phyloP scores from a whole-genome alignment of 1,140 invertebrate genomes.

The Lineus longissimus region DNA sequence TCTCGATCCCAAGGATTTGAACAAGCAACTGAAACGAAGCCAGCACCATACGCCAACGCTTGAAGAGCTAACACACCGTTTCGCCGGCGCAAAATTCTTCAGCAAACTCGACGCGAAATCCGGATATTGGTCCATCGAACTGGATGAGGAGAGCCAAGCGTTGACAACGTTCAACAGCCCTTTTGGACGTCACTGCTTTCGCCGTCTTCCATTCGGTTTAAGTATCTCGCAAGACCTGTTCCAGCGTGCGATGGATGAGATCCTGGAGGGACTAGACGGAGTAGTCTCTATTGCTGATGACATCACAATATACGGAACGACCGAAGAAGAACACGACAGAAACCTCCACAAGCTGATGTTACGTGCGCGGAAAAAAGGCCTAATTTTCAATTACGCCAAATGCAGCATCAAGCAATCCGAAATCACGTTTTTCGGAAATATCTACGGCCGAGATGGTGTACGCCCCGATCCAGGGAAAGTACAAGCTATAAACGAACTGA shows the following conservation, averaged over 20 bases:
- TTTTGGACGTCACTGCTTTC: too few species aligned
- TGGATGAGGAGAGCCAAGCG: constrained; percentile 25
- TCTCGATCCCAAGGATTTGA: constrained; percentile 22
- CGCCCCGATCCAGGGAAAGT: constrained; percentile 47
- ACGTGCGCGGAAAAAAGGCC: constrained; percentile 11
- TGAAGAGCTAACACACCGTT: neutral
- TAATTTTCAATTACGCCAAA: constrained; percentile 24
- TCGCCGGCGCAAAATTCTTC: too few species aligned
- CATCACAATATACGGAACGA: too few species aligned
- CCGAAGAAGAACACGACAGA: too few species aligned
- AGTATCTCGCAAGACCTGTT: constrained; percentile 33
- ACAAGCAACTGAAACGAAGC: constrained; percentile 9
- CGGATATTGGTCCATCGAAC: too few species aligned
- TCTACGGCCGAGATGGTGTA: constrained; percentile 40
- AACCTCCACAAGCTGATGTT: constrained; percentile 21
- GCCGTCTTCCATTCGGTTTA: constrained; percentile 41
- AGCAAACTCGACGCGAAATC: constrained; percentile 33
- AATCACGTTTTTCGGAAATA: constrained; percentile 48
- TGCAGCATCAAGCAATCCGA: constrained; percentile 16
- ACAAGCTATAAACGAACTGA: constrained; percentile 31
- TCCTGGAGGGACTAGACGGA: constrained; percentile 41
- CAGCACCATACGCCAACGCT: neutral
- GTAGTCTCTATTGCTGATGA: constrained; percentile 50
- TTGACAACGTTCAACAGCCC: constrained; percentile 33
- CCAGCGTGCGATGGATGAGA: constrained; percentile 36